phyloP scores from a whole-genome alignment of 1,140 invertebrate species.

The Drosophila ogumai region DNA sequence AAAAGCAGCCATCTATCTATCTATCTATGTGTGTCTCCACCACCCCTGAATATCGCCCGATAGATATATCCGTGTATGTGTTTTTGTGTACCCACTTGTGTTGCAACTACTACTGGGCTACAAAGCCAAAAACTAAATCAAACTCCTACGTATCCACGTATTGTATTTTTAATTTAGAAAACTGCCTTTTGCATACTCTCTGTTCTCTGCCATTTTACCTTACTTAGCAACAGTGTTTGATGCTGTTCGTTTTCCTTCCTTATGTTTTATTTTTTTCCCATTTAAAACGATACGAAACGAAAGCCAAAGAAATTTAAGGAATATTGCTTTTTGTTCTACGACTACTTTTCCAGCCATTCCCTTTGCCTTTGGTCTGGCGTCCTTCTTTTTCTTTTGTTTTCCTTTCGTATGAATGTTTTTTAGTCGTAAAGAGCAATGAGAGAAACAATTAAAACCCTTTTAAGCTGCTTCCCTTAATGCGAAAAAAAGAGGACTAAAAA shows the following conservation, averaged over 20 bases:
- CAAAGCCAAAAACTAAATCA: constrained; percentile 59
- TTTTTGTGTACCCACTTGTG: constrained; percentile 51
- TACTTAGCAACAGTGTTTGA: constrained; percentile 30
- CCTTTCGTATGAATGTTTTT: constrained; percentile 52
- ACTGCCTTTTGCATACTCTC: constrained; percentile 48
- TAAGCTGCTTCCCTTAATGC: constrained; percentile 56
- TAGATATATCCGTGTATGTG: constrained; percentile 46
- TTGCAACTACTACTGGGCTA: constrained; percentile 20
- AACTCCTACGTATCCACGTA: constrained; percentile 52
- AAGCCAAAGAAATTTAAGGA: constrained; percentile 45
- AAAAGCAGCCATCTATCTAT: constrained; percentile 40
- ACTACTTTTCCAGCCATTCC: constrained; percentile 39
- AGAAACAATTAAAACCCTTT: constrained; percentile 50
- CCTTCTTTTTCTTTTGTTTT: constrained; percentile 34
- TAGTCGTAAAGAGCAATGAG: constrained; percentile 30
- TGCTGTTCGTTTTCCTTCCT: constrained; percentile 36
- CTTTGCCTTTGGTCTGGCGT: constrained; percentile 44
- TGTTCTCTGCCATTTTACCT: constrained; percentile 21
- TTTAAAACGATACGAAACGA: constrained; percentile 44
- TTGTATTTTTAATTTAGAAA: constrained; percentile 66
- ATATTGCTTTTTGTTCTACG: constrained; percentile 69
- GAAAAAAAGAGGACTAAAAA: constrained; percentile 16
- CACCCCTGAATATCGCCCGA: constrained; percentile 25
- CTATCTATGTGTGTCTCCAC: constrained; percentile 1
- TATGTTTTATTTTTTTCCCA: constrained; percentile 35